phyloP scores from a whole-genome alignment of 1,140 invertebrate genomes.

The Monochamus saltuarius region DNA sequence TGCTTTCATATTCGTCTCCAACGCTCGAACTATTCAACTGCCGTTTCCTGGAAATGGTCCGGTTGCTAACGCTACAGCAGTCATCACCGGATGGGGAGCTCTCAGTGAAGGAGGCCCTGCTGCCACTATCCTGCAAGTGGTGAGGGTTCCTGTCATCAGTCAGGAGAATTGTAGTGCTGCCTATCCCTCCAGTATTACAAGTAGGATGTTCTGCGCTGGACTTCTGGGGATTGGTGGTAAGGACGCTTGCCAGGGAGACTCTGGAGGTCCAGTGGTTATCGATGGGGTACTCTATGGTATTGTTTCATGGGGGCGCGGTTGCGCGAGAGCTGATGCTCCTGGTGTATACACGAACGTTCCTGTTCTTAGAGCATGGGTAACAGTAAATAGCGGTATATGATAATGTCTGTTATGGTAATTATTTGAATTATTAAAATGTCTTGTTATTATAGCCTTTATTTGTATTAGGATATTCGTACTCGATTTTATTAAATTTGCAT shows the following conservation, averaged over 20 bases:
- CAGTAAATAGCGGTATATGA: no score
- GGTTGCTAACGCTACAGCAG: slow-evolving; percentile 21
- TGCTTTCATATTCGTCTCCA: background rate
- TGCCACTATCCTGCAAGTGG: slow-evolving; percentile 35
- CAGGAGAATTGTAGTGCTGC: slow-evolving; percentile 34
- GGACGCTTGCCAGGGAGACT: slow-evolving; percentile 52
- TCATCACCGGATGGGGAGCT: slow-evolving; percentile 62
- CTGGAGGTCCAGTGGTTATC: slow-evolving; percentile 57
- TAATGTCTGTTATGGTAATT: no score
- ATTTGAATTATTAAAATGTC: no score
- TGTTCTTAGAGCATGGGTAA: no score
- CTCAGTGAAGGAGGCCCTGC: slow-evolving; percentile 14
- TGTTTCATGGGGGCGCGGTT: slow-evolving; percentile 50
- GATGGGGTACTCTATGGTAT: slow-evolving; percentile 52
- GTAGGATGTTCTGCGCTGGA: slow-evolving; percentile 54
- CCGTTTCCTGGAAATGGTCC: slow-evolving; percentile 4
- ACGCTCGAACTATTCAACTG: slow-evolving; percentile 5
- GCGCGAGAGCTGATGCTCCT: no score
- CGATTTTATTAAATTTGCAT: no score
- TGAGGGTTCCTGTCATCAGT: slow-evolving; percentile 46
- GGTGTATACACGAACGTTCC: no score
- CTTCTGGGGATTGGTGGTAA: slow-evolving; percentile 19
- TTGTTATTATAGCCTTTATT: no score
- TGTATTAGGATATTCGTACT: no score
- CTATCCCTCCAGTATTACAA: slow-evolving; percentile 35